Evolutionary conservation across 2,797 vertebrate genomes (phyloP), one percentile per base, ranked within the genome.

Genomic region (Sylvilagus floridanus): DNA sequence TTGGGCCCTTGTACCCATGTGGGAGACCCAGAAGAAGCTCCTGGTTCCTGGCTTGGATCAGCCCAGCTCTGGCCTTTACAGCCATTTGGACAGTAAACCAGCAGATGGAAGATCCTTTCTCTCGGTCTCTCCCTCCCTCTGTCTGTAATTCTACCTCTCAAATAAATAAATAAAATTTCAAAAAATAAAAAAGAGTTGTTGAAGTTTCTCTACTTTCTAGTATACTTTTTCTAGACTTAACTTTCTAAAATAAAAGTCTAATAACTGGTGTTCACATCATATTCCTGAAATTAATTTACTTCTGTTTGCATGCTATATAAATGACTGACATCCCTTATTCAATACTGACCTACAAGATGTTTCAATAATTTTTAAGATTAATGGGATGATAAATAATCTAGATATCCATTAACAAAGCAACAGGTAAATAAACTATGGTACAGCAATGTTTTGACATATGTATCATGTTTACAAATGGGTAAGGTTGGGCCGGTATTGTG

Each of bases 311-410:
- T 37, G 26, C 26, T 75, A 76, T 4, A 11, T 62, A 83, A 88
- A 87, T 82, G 42, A 88, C 17, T 76, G 52, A 71, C 28, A 76
- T 21, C 21, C 42, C 32, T 85, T 81, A 75, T 21, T 92, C 62
- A 88, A 92, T 42, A 90, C 2, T 75, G 71, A 93, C 17, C 32
- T 57, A 50, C 0, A 66, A 86, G 32, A 86, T 28, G 9, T 83
- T 63, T 75, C 4, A 50, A 72, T 92, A 72, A 96, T 90, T 79
- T 90, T 96, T 66, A 88, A 85, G 21, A 94, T 21, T 65, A 86
- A 88, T 1, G 47, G 66, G 50, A 69, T 35, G 89, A 35, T 73
- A 87, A 91, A 47, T 63, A 84, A 90, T 81, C 62, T 94, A 92
- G 28, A 87, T 54, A 77, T 28, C 13, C 28, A 82, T 66, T 32